These are phyloP conservation scores for Lucilia sericata DNA, from an alignment of 1,140 invertebrate species.

Conservation along the genomic window DNA sequence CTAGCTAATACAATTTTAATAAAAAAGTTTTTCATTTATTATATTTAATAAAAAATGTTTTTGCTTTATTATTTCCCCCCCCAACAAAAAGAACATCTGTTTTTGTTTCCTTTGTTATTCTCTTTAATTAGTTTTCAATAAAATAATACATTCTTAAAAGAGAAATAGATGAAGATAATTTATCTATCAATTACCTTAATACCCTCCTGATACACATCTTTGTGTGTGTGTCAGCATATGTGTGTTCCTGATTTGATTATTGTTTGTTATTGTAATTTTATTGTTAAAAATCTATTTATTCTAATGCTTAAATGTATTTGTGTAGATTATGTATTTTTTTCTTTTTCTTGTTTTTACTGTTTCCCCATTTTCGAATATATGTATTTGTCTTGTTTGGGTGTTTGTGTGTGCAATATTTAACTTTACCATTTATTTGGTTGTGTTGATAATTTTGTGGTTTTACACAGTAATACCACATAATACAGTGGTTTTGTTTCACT, in stretches of 20 bases:
- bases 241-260: background rate
- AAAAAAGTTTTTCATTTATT: background rate
- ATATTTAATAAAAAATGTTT: background rate
- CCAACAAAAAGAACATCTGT: background rate
- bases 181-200: background rate
- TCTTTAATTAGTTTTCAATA: background rate
- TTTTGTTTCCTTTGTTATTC: background rate
- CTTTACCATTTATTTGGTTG: background rate
- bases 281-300: constrained; percentile 25
- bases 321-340: background rate
- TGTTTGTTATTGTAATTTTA: constrained; percentile 22
- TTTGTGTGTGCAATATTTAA: background rate
- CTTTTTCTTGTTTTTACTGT: background rate
- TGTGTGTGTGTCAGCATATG: background rate
- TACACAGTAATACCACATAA: background rate
- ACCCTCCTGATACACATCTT: background rate
- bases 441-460: constrained; percentile 16
- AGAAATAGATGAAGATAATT: background rate
- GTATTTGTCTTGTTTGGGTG: background rate
- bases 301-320: background rate
- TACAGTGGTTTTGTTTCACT: constrained; percentile 18
- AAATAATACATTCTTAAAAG: too few relatives aligned
- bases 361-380: background rate
- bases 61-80: too few relatives aligned
- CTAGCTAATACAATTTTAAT: background rate